A percentile compares a stretch with the other conserved stretches of the same genome.
Evolutionary conservation across 1,140 invertebrate genomes (phyloP).

Genomic region (Leptinotarsa lineolata): DNA sequence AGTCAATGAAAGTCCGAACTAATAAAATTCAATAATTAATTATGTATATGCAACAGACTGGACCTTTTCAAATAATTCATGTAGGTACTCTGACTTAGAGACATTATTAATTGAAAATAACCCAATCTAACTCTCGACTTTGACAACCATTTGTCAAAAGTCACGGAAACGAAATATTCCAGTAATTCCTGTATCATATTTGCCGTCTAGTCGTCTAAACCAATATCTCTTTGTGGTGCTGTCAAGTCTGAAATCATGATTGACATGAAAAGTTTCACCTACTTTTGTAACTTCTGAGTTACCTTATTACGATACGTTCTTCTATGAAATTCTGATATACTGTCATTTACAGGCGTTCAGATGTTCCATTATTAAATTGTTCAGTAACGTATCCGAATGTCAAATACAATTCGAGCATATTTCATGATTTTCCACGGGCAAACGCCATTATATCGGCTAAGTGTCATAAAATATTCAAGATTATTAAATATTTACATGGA

Average conservation of each 20-base stretch:
- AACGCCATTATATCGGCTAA: conserved; percentile 13
- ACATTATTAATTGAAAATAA: too few species aligned
- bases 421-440: conserved; percentile 11
- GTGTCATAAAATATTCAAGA: conserved; percentile 20
- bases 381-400: not conserved
- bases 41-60: too few species aligned
- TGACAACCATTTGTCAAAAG: not conserved
- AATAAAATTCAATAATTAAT: too few species aligned
- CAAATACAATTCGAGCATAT: conserved; percentile 9
- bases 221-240: conserved; percentile 8
- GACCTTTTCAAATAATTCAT: too few species aligned
- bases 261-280: conserved; percentile 5
- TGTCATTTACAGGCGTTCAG: not conserved
- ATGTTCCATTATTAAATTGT: conserved; percentile 7
- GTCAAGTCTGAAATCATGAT: not conserved
- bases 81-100: too few species aligned
- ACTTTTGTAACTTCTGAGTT: not conserved
- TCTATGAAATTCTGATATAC: conserved; percentile 5
- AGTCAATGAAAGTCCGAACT: too few species aligned
- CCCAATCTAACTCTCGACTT: not conserved
- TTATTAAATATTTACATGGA: conserved; percentile 22
- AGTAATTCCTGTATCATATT: not conserved
- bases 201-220: not conserved
- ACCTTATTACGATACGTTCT: not conserved
- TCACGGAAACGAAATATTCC: not conserved